A percentile compares a stretch with the other conserved stretches of the same genome.
phyloP scores from a whole-genome alignment of 2,797 vertebrate genomes.

The Lepilemur ruficaudatus region DNA sequence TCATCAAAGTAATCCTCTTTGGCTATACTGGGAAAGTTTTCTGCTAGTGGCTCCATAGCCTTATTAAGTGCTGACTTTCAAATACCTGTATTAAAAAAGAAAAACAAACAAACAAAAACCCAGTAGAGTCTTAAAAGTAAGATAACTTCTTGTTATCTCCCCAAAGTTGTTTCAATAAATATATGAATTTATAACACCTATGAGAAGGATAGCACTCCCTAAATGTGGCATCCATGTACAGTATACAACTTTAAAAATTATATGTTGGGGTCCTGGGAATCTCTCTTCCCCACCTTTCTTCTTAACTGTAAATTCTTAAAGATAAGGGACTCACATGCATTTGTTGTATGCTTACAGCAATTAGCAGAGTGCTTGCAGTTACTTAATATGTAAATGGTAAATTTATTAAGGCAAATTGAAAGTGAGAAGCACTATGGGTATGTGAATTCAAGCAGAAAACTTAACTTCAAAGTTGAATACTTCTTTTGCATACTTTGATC shows the following conservation, averaged over 20 bases:
- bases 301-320: background rate
- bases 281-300: background rate
- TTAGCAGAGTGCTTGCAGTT: background rate
- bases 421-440: background rate
- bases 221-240: background rate
- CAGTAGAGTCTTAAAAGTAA: background rate
- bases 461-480: conserved; percentile 18
- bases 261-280: background rate
- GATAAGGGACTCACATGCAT: background rate
- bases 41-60: background rate
- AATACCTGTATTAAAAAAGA: background rate
- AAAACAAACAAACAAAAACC: background rate
- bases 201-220: background rate
- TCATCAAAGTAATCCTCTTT: background rate
- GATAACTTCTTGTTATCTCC: background rate
- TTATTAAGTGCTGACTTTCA: background rate
- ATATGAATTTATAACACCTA: background rate
- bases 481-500: conserved; percentile 48
- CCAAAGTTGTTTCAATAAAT: background rate
- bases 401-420: conserved; percentile 26
- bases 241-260: background rate
- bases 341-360: background rate
- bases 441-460: conserved; percentile 11
- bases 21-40: background rate
- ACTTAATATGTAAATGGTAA: conserved; percentile 14